A percentile compares a stretch with the other conserved stretches of the same genome.
Conservation (phyloP, 2,797 vertebrate genomes). For the Pampus argenteus region DNA sequence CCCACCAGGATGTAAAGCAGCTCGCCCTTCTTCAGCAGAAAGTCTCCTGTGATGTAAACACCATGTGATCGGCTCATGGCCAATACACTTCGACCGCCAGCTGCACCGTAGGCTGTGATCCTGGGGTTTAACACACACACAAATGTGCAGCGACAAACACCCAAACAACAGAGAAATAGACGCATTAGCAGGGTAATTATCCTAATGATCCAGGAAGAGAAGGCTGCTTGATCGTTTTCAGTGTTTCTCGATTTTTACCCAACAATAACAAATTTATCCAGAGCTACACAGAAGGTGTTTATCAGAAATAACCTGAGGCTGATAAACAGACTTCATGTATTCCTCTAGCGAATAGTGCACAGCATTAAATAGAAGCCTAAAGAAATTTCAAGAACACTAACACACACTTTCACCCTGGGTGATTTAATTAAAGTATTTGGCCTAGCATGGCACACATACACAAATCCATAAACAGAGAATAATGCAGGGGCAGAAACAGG, state of each 20-base stretch:
- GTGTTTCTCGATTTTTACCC: neutral
- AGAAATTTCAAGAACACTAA: constrained; percentile 32
- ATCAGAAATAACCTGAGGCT: constrained; percentile 14
- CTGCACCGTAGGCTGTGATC: constrained; percentile 94
- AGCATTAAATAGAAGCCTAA: constrained; percentile 30
- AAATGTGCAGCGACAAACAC: neutral
- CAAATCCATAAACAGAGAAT: constrained; percentile 1
- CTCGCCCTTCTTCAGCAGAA: constrained; percentile 90
- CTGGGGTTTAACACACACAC: constrained; percentile 73
- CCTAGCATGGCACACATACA: constrained; percentile 15
- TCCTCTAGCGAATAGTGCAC: constrained; percentile 7
- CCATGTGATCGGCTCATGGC: constrained; percentile 91
- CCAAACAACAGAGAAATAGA: constrained; percentile 5
- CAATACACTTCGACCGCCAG: constrained; percentile 94
- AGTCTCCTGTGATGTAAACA: constrained; percentile 91
- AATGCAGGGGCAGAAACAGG: neutral
- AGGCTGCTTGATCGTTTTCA: constrained; percentile 4
- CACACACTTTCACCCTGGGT: constrained; percentile 9
- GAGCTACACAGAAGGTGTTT: neutral
- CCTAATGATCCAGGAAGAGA: constrained; percentile 6
- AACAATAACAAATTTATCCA: constrained; percentile 8
- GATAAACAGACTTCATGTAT: constrained; percentile 12
- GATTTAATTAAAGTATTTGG: constrained; percentile 32
- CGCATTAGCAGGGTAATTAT: constrained; percentile 32
- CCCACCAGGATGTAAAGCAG: constrained; percentile 93